phyloP scores from a whole-genome alignment of 2,888 invertebrate species.

The Nomada fabriciana region DNA sequence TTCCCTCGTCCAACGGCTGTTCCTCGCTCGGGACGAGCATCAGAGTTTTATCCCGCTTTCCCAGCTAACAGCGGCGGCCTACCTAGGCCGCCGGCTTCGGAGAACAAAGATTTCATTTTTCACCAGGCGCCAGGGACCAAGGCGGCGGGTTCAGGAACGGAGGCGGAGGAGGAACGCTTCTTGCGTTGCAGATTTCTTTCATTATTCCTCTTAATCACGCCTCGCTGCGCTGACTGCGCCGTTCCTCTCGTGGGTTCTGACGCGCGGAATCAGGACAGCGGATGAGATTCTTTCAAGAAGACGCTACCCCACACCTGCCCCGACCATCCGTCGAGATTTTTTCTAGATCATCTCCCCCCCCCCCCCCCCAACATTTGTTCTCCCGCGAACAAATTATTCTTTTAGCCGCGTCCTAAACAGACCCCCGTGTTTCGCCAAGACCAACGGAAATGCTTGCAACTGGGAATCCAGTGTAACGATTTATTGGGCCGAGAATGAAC shows the following conservation, averaged over 20 bases:
- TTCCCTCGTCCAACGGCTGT: conserved; percentile 62
- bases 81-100: conserved; percentile 66
- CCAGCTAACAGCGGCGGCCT: conserved; percentile 39
- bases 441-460: not conserved
- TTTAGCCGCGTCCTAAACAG: conserved; percentile 7
- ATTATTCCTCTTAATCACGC: conserved; percentile 71
- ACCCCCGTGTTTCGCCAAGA: not conserved
- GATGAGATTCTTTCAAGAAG: conserved; percentile 58
- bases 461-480: not conserved
- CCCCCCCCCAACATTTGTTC: conserved; percentile 16
- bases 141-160: conserved; percentile 56
- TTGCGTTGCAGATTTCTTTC: conserved; percentile 73
- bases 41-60: conserved; percentile 71
- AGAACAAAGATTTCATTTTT: conserved; percentile 79
- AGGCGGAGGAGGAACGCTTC: conserved; percentile 57
- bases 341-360: conserved; percentile 32
- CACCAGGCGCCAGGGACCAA: conserved; percentile 66
- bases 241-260: conserved; percentile 54
- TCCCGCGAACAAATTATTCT: conserved; percentile 8
- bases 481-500: not conserved
- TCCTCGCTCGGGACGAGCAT: conserved; percentile 63
- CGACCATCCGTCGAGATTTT: conserved; percentile 1
- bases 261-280: conserved; percentile 55
- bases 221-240: conserved; percentile 57
- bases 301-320: conserved; percentile 13